Conservation (phyloP, 2,797 vertebrate genomes). For the Philypnodon macrostomus region DNA sequence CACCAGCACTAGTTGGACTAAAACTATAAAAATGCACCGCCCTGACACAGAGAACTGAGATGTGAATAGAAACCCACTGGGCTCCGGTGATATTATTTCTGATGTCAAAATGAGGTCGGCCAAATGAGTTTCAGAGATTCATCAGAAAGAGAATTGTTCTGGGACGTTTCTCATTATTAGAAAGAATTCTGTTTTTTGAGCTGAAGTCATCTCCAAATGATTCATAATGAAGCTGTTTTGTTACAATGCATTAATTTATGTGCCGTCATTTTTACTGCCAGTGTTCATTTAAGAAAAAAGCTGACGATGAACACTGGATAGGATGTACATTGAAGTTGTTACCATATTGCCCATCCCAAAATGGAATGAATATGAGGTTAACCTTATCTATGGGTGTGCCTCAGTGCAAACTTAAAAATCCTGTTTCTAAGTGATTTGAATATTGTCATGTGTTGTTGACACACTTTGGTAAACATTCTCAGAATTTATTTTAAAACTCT, state of each 20-base stretch:
- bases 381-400: neutral
- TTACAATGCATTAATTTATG: neutral
- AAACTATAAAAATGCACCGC: conserved; percentile 41
- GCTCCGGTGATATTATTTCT: conserved; percentile 53
- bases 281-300: too few relatives aligned
- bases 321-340: too few relatives aligned
- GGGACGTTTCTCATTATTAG: conserved; percentile 64
- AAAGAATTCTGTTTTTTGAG: conserved; percentile 49
- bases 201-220: conserved; percentile 20
- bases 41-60: conserved; percentile 33
- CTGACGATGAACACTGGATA: too few relatives aligned
- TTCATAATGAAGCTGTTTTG: neutral
- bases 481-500: too few relatives aligned
- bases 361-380: too few relatives aligned
- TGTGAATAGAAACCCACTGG: conserved; percentile 59
- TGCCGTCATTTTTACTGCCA: too few relatives aligned
- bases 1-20: conserved; percentile 34
- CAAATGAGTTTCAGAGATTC: conserved; percentile 56
- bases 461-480: too few relatives aligned
- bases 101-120: conserved; percentile 61
- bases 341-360: too few relatives aligned
- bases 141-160: conserved; percentile 58
- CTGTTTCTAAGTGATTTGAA: neutral
- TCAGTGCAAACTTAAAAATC: conserved; percentile 31
- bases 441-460: too few relatives aligned